These are phyloP conservation scores for Sepioteuthis lessoniana DNA, from an alignment of 2,888 invertebrate genomes.

Conservation along the genomic window DNA sequence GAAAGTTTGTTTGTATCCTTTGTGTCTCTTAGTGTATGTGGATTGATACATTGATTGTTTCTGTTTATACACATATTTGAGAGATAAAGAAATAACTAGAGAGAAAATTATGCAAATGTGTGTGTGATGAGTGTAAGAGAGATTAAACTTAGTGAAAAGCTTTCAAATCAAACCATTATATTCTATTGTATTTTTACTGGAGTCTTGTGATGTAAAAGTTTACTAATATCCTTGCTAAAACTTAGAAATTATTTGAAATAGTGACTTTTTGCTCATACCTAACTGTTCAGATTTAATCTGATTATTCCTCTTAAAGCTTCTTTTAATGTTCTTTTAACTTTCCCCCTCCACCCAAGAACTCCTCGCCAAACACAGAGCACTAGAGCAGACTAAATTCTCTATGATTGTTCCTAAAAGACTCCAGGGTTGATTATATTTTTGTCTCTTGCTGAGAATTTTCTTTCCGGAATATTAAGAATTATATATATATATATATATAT, in stretches of 20 bases:
- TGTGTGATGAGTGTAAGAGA: not conserved
- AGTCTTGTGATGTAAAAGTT: not conserved
- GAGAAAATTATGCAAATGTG: not conserved
- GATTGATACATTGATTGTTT: too few species aligned
- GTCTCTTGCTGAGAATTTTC: not conserved
- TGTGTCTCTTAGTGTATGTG: too few species aligned
- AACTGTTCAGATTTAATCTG: not conserved
- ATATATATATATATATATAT: too few species aligned
- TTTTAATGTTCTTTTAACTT: not conserved
- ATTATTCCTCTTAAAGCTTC: not conserved
- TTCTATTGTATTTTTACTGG: not conserved
- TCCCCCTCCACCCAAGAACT: not conserved
- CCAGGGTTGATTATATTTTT: not conserved
- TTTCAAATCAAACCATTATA: not conserved
- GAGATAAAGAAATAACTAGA: too few species aligned
- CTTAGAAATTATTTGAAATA: not conserved
- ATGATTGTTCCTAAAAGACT: conserved; percentile 12
- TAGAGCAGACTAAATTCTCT: not conserved
- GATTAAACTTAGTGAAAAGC: not conserved
- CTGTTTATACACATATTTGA: too few species aligned
- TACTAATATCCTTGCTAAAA: not conserved
- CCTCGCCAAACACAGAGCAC: not conserved
- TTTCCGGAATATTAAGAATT: not conserved
- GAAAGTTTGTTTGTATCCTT: too few species aligned
- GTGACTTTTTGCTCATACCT: not conserved